Conservation (phyloP, 2,888 invertebrate species). For the Glyphotaelius pellucidus region DNA sequence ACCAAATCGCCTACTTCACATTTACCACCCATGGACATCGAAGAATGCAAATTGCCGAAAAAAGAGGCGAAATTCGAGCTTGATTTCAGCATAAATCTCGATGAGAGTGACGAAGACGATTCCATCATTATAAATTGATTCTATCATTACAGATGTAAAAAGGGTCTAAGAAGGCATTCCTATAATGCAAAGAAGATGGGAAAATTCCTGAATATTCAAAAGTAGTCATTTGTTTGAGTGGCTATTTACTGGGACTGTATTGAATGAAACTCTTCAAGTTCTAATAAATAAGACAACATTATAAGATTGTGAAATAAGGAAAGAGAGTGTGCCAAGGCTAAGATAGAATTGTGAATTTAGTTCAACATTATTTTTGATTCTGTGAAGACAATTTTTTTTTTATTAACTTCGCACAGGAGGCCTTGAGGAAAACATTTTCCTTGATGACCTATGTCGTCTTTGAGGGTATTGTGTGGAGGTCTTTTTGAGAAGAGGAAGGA, state of each 20-base stretch:
- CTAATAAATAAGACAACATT: not conserved
- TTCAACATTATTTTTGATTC: no score
- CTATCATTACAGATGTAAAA: no score
- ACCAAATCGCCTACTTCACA: not conserved
- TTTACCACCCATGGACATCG: not conserved
- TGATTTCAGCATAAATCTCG: conserved; percentile 43
- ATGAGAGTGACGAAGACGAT: conserved; percentile 46
- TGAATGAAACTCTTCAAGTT: not conserved
- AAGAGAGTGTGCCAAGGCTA: not conserved
- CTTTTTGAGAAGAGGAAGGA: no score
- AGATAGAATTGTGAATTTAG: not conserved
- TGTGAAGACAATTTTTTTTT: no score
- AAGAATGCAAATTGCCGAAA: no score
- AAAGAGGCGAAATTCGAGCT: conserved; percentile 5
- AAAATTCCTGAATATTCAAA: no score
- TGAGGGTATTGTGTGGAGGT: no score
- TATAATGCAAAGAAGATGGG: not conserved
- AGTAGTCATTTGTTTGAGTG: not conserved
- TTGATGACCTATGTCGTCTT: no score
- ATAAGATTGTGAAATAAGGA: not conserved
- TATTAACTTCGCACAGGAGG: no score
- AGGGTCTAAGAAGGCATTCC: not conserved
- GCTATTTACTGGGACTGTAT: not conserved
- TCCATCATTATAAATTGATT: conserved; percentile 28
- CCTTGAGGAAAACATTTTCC: no score